phyloP scores from a whole-genome alignment of 2,888 invertebrate genomes.

The Dryobotodes eremita region DNA sequence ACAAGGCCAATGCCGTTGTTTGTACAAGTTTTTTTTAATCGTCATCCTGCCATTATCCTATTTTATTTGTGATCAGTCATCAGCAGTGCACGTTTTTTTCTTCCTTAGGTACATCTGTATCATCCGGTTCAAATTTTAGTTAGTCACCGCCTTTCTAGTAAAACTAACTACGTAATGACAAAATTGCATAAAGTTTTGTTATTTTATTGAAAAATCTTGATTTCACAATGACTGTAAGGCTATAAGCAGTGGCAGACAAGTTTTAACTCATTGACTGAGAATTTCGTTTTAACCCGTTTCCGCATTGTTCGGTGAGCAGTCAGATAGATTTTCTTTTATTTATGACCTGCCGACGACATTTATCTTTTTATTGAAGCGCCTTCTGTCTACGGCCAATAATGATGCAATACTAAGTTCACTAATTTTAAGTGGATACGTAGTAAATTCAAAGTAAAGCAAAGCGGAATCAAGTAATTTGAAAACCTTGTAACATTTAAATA shows the following conservation, averaged over 20 bases:
- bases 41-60: too few species aligned
- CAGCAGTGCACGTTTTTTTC: not conserved
- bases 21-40: not conserved
- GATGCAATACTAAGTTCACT: not conserved
- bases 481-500: not conserved
- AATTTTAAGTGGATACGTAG: not conserved
- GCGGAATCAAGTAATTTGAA: not conserved
- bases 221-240: constrained; percentile 17
- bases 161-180: not conserved
- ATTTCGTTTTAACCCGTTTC: constrained; percentile 54
- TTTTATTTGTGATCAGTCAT: not conserved
- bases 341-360: constrained; percentile 27
- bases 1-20: too few species aligned
- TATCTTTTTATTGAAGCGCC: constrained; percentile 23
- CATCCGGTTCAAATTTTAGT: not conserved
- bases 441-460: not conserved
- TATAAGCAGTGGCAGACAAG: constrained; percentile 20
- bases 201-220: not conserved
- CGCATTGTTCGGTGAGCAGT: constrained; percentile 54
- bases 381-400: constrained; percentile 17
- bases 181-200: constrained; percentile 5
- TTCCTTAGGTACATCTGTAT: not conserved
- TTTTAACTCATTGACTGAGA: constrained; percentile 56
- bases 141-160: not conserved
- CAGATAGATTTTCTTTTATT: constrained; percentile 56